Evolutionary conservation across 2,113 vertebrate species (phyloP).

Genomic region (Zootoca vivipara): DNA sequence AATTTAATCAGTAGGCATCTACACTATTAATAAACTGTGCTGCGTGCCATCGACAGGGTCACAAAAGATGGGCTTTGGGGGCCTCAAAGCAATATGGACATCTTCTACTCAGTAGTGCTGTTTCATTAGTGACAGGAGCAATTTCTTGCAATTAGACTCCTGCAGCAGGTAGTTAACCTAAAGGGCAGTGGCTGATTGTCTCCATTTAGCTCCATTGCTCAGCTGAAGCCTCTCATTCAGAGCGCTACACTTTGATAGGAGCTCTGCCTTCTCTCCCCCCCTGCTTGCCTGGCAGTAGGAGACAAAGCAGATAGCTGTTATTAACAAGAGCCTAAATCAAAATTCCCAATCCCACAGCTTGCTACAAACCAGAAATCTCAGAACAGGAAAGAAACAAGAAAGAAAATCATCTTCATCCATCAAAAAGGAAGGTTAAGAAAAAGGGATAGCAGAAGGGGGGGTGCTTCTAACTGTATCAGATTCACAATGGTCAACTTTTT

Average conservation of each 20-base stretch:
- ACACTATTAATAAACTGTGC: constrained; percentile 48
- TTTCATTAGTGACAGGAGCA: constrained; percentile 46
- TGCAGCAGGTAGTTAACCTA: constrained; percentile 65
- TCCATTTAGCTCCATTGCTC: constrained; percentile 52
- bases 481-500: not conserved
- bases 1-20: constrained; percentile 50
- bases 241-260: not conserved
- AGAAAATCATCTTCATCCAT: not conserved
- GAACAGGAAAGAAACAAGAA: not conserved
- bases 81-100: not conserved
- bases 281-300: not conserved
- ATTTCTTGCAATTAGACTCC: constrained; percentile 61
- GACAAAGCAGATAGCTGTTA: constrained; percentile 33
- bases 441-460: not conserved
- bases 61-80: not conserved
- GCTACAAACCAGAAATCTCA: constrained; percentile 28
- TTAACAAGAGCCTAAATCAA: constrained; percentile 60
- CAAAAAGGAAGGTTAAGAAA: not conserved
- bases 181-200: constrained; percentile 49
- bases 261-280: constrained; percentile 36
- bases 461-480: not conserved
- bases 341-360: constrained; percentile 27
- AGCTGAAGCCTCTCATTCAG: constrained; percentile 50
- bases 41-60: not conserved
- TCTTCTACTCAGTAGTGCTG: not conserved